These are phyloP conservation scores for Catostomus latipinnis DNA, from an alignment of 2,797 vertebrate species.

Conservation along the genomic window DNA sequence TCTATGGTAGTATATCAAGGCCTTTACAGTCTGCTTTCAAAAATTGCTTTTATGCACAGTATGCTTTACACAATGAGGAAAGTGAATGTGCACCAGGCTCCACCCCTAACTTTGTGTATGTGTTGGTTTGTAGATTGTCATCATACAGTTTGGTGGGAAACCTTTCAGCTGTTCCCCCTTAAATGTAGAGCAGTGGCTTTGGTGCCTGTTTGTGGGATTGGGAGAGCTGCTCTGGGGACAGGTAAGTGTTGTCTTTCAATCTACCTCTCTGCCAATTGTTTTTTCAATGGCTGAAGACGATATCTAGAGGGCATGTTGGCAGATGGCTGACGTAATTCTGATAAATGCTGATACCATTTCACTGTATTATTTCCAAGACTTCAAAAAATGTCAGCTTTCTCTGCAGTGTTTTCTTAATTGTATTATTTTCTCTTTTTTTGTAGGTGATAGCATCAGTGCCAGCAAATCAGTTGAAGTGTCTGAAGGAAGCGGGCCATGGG, in stretches of 20 bases:
- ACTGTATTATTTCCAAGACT: no score
- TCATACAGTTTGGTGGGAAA: slow-evolving; percentile 83
- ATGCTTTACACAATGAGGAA: no score
- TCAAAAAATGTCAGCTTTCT: no score
- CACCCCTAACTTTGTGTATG: neutral
- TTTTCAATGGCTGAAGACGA: neutral
- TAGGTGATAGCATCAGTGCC: slow-evolving; percentile 81
- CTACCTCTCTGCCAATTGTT: neutral
- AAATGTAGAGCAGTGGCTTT: slow-evolving; percentile 82
- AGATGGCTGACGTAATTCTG: neutral
- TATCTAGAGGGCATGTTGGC: neutral
- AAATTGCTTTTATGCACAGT: no score
- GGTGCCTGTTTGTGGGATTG: slow-evolving; percentile 83
- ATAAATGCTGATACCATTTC: neutral
- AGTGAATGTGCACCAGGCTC: no score
- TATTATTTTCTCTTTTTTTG: neutral
- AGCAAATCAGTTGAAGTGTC: slow-evolving; percentile 79
- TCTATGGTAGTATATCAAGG: no score
- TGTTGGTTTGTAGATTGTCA: slow-evolving; percentile 73
- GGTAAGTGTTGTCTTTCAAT: slow-evolving; percentile 62
- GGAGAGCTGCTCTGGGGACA: slow-evolving; percentile 86
- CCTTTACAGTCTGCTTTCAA: no score
- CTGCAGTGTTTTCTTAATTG: neutral
- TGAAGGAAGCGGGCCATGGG: slow-evolving; percentile 81
- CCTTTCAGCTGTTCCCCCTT: slow-evolving; percentile 84